Percentiles rank a stretch among this genome's conserved stretches.
phyloP scores from a whole-genome alignment of 2,797 vertebrate genomes.

The Anguilla pacifica region DNA sequence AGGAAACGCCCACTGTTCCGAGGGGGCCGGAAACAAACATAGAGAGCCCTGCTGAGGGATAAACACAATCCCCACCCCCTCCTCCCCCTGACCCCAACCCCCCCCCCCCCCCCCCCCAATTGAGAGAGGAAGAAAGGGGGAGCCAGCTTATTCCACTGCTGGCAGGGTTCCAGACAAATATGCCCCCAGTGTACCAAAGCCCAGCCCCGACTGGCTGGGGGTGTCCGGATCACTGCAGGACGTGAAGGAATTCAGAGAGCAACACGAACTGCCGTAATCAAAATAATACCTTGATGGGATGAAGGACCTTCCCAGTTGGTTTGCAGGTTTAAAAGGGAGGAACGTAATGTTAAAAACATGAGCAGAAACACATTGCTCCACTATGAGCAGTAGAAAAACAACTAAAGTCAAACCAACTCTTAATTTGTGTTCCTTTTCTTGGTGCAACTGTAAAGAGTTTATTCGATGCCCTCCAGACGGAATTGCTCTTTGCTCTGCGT shows the following conservation, averaged over 20 bases:
- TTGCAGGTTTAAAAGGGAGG: not conserved
- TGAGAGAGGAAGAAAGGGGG: not conserved
- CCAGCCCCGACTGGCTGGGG: slow-evolving; percentile 13
- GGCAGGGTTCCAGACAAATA: not conserved
- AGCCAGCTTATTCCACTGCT: slow-evolving; percentile 22
- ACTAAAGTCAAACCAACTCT: not conserved
- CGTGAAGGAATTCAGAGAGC: slow-evolving; percentile 7
- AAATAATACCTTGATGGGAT: not conserved
- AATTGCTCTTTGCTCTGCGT: slow-evolving; percentile 14
- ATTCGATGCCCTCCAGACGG: slow-evolving; percentile 13
- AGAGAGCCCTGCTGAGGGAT: not conserved
- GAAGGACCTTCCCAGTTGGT: not conserved
- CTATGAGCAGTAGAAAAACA: not conserved
- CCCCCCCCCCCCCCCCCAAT: not conserved
- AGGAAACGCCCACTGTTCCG: slow-evolving; percentile 9
- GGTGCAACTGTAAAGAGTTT: not conserved
- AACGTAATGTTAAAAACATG: not conserved
- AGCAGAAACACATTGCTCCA: not conserved
- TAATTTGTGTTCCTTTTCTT: not conserved
- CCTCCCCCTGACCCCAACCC: not conserved
- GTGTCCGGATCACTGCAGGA: slow-evolving; percentile 20
- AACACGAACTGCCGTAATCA: slow-evolving; percentile 4
- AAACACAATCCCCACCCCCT: slow-evolving; percentile 15
- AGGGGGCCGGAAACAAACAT: slow-evolving; percentile 21
- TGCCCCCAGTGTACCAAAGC: not conserved